These are phyloP conservation scores for Pogonomyrmex barbatus DNA, from an alignment of 1,140 invertebrate species.

Conservation along the genomic window DNA sequence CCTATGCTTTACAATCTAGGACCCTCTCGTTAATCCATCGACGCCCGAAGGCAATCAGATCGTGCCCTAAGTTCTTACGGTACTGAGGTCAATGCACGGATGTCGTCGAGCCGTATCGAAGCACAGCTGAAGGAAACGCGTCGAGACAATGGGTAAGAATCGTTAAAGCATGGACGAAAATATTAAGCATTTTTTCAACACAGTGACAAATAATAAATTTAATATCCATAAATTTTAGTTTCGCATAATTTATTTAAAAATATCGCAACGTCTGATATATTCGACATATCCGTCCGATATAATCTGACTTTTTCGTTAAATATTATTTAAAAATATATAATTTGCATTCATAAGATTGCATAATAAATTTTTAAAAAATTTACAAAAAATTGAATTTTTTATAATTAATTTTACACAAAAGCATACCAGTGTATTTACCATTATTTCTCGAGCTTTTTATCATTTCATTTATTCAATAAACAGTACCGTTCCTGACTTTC, in stretches of 20 bases:
- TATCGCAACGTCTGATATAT: too few relatives aligned
- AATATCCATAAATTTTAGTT: neutral
- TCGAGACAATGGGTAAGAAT: conserved; percentile 16
- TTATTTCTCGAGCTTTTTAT: too few relatives aligned
- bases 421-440: neutral
- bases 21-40: conserved; percentile 64
- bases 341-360: neutral
- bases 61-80: conserved; percentile 53
- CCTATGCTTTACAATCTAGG: conserved; percentile 66
- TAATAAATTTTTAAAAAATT: neutral
- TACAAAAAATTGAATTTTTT: neutral
- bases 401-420: neutral
- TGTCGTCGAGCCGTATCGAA: conserved; percentile 43
- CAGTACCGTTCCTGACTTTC: neutral
- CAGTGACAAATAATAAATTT: neutral
- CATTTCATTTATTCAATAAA: neutral
- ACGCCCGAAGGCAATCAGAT: conserved; percentile 59
- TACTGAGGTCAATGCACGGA: conserved; percentile 48
- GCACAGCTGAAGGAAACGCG: conserved; percentile 30
- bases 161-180: neutral
- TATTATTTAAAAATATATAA: neutral
- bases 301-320: neutral
- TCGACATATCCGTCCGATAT: neutral
- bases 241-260: neutral
- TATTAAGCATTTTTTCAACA: neutral